These are phyloP conservation scores for Rhizomys pruinosus DNA, from an alignment of 2,113 vertebrate genomes.

Conservation along the genomic window DNA sequence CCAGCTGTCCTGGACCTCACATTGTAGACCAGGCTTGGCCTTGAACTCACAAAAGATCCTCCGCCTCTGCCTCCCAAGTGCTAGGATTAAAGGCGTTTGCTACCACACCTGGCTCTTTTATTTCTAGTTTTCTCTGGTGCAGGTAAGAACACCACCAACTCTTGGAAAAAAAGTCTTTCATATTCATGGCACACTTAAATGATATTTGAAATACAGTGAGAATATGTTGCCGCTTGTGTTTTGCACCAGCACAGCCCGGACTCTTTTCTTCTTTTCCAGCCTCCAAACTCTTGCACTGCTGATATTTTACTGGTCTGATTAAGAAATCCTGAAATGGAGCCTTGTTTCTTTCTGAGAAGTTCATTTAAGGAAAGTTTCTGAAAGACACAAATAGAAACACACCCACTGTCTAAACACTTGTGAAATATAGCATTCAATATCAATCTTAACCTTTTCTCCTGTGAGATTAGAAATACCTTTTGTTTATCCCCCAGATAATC, in stretches of 20 bases:
- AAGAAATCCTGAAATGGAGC: background rate
- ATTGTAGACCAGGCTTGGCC: too few species aligned
- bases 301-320: background rate
- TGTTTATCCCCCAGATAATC: background rate
- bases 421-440: background rate
- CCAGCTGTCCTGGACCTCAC: too few species aligned
- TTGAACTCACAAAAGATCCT: too few species aligned
- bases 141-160: background rate
- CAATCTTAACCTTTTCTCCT: background rate
- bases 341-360: background rate
- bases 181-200: background rate
- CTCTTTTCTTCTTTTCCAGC: background rate
- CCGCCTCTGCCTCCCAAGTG: too few species aligned
- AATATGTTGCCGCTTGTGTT: background rate
- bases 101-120: too few species aligned
- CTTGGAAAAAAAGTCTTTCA: background rate
- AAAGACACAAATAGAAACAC: slow-evolving; percentile 29
- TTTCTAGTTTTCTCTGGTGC: too few species aligned
- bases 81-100: too few species aligned
- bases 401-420: background rate
- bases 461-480: background rate
- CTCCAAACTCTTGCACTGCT: background rate
- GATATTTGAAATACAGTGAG: background rate
- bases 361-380: background rate
- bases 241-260: background rate